These are phyloP conservation scores for Stomatorhinus ivindoensis DNA, from an alignment of 2,113 vertebrate species.

Conservation along the genomic window DNA sequence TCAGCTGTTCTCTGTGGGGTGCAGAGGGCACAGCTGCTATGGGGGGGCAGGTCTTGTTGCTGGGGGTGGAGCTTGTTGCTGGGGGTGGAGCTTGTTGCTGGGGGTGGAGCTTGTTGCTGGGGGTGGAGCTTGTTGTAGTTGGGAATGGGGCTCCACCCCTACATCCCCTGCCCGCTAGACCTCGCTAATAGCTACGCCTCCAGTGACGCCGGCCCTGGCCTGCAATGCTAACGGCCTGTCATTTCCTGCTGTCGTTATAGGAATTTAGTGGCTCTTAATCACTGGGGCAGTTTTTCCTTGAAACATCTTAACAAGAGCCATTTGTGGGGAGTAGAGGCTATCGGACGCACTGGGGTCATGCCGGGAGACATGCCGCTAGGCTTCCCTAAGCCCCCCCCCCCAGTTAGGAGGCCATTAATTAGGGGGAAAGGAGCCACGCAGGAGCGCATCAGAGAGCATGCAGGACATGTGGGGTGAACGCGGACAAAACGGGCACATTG, in stretches of 20 bases:
- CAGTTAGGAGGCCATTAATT: neutral
- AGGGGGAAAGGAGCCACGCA: neutral
- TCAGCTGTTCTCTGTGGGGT: neutral
- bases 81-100: neutral
- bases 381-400: neutral
- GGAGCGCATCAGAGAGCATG: neutral
- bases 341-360: neutral
- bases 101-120: neutral
- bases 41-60: neutral
- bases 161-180: neutral
- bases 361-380: neutral
- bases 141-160: neutral
- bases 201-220: neutral
- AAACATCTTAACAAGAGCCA: neutral
- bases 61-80: neutral
- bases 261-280: slow-evolving; percentile 10
- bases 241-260: neutral
- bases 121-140: neutral
- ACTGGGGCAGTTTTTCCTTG: neutral
- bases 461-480: neutral
- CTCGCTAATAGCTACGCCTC: neutral
- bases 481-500: neutral
- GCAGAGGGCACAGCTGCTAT: neutral
- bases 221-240: neutral
- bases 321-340: neutral